Percentiles rank a stretch among this genome's conserved stretches.
phyloP scores from a whole-genome alignment of 2,113 vertebrate genomes.

The Cephalopholis sonnerati region DNA sequence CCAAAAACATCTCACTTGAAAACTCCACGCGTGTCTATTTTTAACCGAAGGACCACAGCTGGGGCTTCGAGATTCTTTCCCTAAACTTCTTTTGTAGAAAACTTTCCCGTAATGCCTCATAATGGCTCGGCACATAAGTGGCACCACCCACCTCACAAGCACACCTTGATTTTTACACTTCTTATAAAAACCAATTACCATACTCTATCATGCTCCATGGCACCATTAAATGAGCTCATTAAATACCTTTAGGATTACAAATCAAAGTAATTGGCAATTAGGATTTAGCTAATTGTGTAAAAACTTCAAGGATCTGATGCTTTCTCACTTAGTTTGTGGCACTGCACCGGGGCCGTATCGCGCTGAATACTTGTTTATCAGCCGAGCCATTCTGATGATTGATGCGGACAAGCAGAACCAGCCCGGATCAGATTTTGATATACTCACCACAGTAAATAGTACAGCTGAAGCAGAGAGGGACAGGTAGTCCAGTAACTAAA shows the following conservation, averaged over 20 bases:
- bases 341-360: constrained; percentile 1
- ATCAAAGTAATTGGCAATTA: constrained; percentile 87
- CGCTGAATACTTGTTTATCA: constrained; percentile 48
- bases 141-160: constrained; percentile 53
- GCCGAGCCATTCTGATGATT: constrained; percentile 47
- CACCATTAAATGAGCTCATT: constrained; percentile 84
- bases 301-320: constrained; percentile 73
- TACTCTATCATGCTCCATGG: constrained; percentile 82
- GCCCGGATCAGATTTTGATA: constrained; percentile 56
- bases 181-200: constrained; percentile 79
- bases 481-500: constrained; percentile 25
- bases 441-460: constrained; percentile 53
- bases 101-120: constrained; percentile 38
- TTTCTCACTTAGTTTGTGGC: constrained; percentile 52
- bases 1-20: constrained; percentile 55
- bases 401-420: constrained; percentile 57
- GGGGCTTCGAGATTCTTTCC: constrained; percentile 28
- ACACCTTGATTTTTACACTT: constrained; percentile 73
- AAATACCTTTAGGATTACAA: constrained; percentile 83
- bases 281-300: constrained; percentile 85
- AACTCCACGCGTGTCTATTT: constrained; percentile 43
- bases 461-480: constrained; percentile 18
- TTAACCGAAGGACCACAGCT: constrained; percentile 20
- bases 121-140: constrained; percentile 33
- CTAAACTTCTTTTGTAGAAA: constrained; percentile 27